phyloP scores from a whole-genome alignment of 2,888 invertebrate species.

The Acanthosoma haemorrhoidale region DNA sequence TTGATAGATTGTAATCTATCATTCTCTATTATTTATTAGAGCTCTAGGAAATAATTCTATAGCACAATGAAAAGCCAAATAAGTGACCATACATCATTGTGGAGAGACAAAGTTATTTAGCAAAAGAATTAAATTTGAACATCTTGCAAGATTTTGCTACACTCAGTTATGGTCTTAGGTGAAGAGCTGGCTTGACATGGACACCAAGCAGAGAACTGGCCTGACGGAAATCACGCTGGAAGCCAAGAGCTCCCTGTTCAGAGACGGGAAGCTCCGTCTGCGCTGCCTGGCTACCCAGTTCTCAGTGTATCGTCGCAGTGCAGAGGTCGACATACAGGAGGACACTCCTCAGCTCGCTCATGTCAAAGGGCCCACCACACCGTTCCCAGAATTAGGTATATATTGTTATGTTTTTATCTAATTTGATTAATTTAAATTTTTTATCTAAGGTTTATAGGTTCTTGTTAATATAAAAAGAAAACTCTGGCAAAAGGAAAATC shows the following conservation, averaged over 20 bases:
- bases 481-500: background rate
- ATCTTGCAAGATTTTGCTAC: too few species aligned
- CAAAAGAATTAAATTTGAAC: too few species aligned
- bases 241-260: conserved; percentile 38
- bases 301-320: conserved; percentile 42
- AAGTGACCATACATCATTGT: too few species aligned
- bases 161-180: background rate
- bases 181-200: conserved; percentile 24
- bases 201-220: conserved; percentile 2
- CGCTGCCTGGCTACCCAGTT: conserved; percentile 43
- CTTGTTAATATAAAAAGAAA: background rate
- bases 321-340: conserved; percentile 42
- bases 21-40: too few species aligned
- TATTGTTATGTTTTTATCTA: too few species aligned
- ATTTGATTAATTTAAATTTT: background rate
- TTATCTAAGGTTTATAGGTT: background rate
- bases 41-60: too few species aligned
- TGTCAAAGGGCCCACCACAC: conserved; percentile 45
- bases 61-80: too few species aligned
- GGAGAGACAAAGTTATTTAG: too few species aligned
- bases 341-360: conserved; percentile 44
- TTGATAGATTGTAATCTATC: too few species aligned
- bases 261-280: conserved; percentile 41
- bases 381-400: conserved; percentile 16
- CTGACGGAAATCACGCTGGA: conserved; percentile 38